Evolutionary conservation across 2,888 invertebrate species (phyloP).

Genomic region (Diarsia rubi): DNA sequence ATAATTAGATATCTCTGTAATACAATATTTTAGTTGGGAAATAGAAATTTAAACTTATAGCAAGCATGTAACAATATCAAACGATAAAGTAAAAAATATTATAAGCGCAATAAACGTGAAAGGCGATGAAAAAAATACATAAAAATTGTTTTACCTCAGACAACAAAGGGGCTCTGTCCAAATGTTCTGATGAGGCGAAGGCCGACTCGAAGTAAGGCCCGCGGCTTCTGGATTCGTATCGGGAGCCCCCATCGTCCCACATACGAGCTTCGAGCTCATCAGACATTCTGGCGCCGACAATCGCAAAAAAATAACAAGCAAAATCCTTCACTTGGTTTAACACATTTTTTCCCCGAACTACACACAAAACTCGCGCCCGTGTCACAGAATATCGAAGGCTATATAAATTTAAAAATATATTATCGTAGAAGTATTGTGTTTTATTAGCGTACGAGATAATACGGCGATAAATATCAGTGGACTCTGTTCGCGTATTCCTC

Average conservation of each 20-base stretch:
- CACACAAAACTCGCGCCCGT: constrained; percentile 45
- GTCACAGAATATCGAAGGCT: constrained; percentile 30
- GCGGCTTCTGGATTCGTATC: constrained; percentile 82
- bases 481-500: constrained; percentile 32
- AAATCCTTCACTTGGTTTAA: constrained; percentile 65
- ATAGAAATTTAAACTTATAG: not conserved
- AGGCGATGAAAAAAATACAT: constrained; percentile 26
- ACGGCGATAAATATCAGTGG: constrained; percentile 62
- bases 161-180: constrained; percentile 87
- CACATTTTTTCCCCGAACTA: constrained; percentile 65
- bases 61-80: not conserved
- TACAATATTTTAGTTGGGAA: constrained; percentile 3
- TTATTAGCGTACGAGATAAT: constrained; percentile 67
- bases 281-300: constrained; percentile 88
- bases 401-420: constrained; percentile 46
- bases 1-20: not conserved
- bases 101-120: not conserved
- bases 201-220: constrained; percentile 85
- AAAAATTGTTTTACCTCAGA: constrained; percentile 80
- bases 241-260: constrained; percentile 87
- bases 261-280: constrained; percentile 88
- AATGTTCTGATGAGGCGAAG: constrained; percentile 87
- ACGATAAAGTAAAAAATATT: constrained; percentile 20
- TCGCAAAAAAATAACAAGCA: constrained; percentile 61
- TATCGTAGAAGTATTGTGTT: constrained; percentile 66